These are phyloP conservation scores for Siderastrea radians DNA, from an alignment of 92 coral and sea anemone species.

Conservation along the genomic window DNA sequence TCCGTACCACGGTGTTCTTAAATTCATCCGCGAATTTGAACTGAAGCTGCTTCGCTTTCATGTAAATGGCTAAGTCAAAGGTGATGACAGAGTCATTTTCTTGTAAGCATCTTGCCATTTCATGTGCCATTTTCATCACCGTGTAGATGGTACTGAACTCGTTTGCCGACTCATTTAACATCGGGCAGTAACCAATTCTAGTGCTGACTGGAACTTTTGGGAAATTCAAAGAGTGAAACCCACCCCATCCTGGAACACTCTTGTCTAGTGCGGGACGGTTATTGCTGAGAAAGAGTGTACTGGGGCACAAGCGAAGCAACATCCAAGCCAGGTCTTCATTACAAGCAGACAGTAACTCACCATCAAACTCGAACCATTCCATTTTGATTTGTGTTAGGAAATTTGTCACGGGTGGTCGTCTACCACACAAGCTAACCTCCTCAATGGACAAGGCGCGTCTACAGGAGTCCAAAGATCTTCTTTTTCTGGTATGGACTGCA, in stretches of 20 bases:
- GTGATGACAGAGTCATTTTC: constrained; percentile 56
- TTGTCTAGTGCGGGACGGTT: too few species aligned
- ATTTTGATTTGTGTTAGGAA: too few species aligned
- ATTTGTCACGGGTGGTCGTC: too few species aligned
- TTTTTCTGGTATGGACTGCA: background rate
- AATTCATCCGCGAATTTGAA: constrained; percentile 59
- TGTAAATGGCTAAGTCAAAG: constrained; percentile 66
- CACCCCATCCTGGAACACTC: too few species aligned
- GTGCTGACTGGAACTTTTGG: constrained; percentile 39
- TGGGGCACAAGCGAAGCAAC: too few species aligned
- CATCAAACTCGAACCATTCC: too few species aligned
- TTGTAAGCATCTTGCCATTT: constrained; percentile 36
- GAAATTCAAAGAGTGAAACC: background rate
- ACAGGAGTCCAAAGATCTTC: background rate
- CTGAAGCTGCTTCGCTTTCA: constrained; percentile 73
- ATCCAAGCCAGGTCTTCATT: too few species aligned
- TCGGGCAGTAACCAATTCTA: constrained; percentile 72
- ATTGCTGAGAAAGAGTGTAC: too few species aligned
- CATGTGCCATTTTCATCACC: constrained; percentile 66
- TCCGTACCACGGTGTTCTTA: constrained; percentile 48
- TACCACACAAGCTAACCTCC: too few species aligned
- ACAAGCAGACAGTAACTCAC: too few species aligned
- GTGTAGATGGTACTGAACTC: constrained; percentile 77
- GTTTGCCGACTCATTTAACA: constrained; percentile 64
- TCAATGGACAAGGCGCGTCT: too few species aligned